Evolutionary conservation across 2,113 vertebrate species (phyloP).

Genomic region (Sinocyclocheilus rhinocerous): DNA sequence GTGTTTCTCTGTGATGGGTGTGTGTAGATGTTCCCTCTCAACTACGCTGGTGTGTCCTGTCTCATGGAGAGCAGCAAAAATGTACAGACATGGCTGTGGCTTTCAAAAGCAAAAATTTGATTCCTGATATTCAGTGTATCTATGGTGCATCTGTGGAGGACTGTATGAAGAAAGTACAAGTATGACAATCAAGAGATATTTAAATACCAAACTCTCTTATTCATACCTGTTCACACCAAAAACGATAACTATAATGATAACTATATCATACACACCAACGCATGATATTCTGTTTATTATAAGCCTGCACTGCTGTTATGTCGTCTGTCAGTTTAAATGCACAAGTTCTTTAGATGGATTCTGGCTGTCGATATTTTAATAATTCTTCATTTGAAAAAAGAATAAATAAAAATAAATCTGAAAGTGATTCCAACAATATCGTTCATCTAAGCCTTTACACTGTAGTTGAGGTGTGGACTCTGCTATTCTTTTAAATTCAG

Average conservation of each 20-base stretch:
- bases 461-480: too few relatives aligned
- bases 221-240: neutral
- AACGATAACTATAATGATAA: neutral
- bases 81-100: constrained; percentile 83
- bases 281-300: too few relatives aligned
- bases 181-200: constrained; percentile 58
- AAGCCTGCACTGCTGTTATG: too few relatives aligned
- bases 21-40: constrained; percentile 74
- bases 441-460: too few relatives aligned
- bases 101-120: constrained; percentile 77
- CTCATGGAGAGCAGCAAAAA: constrained; percentile 84
- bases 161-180: constrained; percentile 89
- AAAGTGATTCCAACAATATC: too few relatives aligned
- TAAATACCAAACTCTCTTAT: neutral
- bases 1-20: neutral
- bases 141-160: constrained; percentile 77
- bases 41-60: constrained; percentile 89
- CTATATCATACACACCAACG: too few relatives aligned
- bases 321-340: too few relatives aligned
- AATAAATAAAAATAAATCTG: too few relatives aligned
- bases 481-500: too few relatives aligned
- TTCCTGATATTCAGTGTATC: constrained; percentile 83
- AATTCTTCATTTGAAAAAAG: too few relatives aligned
- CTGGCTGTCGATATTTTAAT: too few relatives aligned
- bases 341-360: too few relatives aligned